Conservation (phyloP, 1,140 invertebrate genomes). For the Sminthurinus signatus region DNA sequence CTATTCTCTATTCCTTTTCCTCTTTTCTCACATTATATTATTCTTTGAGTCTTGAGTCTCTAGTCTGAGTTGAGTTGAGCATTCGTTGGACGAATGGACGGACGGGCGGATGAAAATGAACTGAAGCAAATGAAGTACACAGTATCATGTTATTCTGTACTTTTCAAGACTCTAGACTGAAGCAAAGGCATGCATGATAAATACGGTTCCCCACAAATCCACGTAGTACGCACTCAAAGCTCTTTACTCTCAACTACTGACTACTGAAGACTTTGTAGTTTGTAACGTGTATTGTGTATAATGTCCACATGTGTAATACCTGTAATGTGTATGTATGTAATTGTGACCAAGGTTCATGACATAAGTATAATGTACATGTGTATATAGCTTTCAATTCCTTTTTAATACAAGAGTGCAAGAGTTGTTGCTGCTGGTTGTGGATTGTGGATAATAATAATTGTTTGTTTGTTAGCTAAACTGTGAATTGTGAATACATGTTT, state of each 20-base stretch:
- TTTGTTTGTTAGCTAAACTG: no score
- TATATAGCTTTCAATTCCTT: not conserved
- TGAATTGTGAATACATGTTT: no score
- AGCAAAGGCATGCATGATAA: conserved; percentile 22
- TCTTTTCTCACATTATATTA: not conserved
- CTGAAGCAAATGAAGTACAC: no score
- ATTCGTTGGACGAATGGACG: no score
- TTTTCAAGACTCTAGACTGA: not conserved
- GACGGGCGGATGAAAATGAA: no score
- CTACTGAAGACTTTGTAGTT: no score
- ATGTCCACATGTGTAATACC: no score
- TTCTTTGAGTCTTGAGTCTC: not conserved
- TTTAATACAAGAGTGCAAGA: no score
- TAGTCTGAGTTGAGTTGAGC: conserved; percentile 3
- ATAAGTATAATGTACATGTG: not conserved
- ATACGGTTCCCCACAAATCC: not conserved
- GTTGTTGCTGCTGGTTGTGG: no score
- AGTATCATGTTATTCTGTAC: not conserved
- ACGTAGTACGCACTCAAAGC: not conserved
- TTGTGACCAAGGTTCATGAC: not conserved
- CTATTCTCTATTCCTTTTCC: not conserved
- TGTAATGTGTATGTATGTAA: not conserved
- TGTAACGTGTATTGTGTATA: no score
- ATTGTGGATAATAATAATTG: no score
- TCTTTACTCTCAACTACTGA: no score